Evolutionary conservation across 1,140 invertebrate species (phyloP).

Genomic region (Sweltsa coloradensis): DNA sequence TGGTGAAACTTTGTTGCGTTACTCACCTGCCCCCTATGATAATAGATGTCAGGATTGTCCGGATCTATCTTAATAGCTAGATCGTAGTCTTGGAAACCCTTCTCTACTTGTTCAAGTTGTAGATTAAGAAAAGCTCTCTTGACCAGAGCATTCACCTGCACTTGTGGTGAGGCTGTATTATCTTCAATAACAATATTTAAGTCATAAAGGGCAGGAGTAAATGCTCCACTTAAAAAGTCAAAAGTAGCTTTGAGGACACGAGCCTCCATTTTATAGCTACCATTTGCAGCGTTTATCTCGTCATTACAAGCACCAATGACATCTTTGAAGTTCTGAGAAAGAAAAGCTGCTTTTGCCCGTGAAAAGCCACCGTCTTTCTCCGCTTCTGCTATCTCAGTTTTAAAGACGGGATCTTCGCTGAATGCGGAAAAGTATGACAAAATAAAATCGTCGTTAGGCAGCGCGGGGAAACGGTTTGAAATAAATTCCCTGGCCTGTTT

Average conservation of each 20-base stretch:
- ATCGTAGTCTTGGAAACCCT: slow-evolving; percentile 65
- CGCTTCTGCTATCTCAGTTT: slow-evolving; percentile 20
- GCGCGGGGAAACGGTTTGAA: slow-evolving; percentile 47
- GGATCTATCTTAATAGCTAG: slow-evolving; percentile 60
- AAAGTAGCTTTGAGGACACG: slow-evolving; percentile 71
- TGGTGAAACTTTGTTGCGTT: not conserved
- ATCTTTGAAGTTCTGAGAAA: slow-evolving; percentile 58
- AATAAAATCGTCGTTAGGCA: slow-evolving; percentile 75
- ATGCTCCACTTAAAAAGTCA: slow-evolving; percentile 58
- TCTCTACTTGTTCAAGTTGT: slow-evolving; percentile 58
- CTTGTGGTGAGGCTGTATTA: slow-evolving; percentile 31
- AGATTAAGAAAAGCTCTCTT: slow-evolving; percentile 75
- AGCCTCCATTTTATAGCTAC: slow-evolving; percentile 45
- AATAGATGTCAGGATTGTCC: slow-evolving; percentile 73
- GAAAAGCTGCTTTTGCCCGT: slow-evolving; percentile 50
- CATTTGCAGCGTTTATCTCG: slow-evolving; percentile 52
- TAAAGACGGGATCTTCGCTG: slow-evolving; percentile 60
- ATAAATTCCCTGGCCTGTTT: slow-evolving; percentile 59
- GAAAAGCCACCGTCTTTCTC: slow-evolving; percentile 39
- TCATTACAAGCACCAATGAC: slow-evolving; percentile 67
- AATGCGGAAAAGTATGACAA: slow-evolving; percentile 78
- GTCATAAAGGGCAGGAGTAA: slow-evolving; percentile 56
- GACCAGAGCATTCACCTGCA: slow-evolving; percentile 78
- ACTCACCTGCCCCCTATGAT: slow-evolving; percentile 56
- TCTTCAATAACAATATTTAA: slow-evolving; percentile 49